These are phyloP conservation scores for Hippopotamyrus pictus DNA, from an alignment of 2,797 vertebrate genomes.

Conservation along the genomic window DNA sequence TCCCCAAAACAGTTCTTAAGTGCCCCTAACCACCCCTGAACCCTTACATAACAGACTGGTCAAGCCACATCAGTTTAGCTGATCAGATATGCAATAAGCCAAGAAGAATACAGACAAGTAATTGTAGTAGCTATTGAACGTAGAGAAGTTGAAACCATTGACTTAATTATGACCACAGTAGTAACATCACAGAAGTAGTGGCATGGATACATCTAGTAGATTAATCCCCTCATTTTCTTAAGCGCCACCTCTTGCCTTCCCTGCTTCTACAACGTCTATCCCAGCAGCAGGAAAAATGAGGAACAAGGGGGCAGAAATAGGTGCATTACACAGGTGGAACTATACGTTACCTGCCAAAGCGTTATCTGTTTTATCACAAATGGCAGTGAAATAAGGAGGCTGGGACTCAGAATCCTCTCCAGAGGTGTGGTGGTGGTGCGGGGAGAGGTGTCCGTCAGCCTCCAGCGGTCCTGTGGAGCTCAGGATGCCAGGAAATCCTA, in stretches of 20 bases:
- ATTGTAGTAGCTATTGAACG: slow-evolving; percentile 66
- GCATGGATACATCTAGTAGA: slow-evolving; percentile 66
- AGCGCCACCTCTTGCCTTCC: slow-evolving; percentile 28
- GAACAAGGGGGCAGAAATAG: slow-evolving; percentile 37
- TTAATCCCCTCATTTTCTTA: slow-evolving; percentile 43
- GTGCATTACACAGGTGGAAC: slow-evolving; percentile 46
- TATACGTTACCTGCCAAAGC: slow-evolving; percentile 81
- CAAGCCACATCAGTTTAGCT: slow-evolving; percentile 53
- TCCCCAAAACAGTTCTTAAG: neutral
- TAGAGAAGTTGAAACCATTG: slow-evolving; percentile 58
- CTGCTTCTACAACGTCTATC: slow-evolving; percentile 50
- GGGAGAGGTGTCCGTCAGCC: slow-evolving; percentile 39
- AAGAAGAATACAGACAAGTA: slow-evolving; percentile 50
- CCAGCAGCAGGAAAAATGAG: slow-evolving; percentile 59
- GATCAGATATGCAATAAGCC: slow-evolving; percentile 6
- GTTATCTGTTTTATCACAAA: slow-evolving; percentile 75
- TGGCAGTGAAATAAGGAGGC: slow-evolving; percentile 67
- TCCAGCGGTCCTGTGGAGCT: slow-evolving; percentile 48
- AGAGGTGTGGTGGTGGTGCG: slow-evolving; percentile 34
- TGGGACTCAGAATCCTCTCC: slow-evolving; percentile 50
- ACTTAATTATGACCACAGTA: slow-evolving; percentile 56
- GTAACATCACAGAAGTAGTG: slow-evolving; percentile 60
- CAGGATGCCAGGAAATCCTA: slow-evolving; percentile 25
- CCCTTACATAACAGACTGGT: slow-evolving; percentile 48
- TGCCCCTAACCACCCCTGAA: slow-evolving; percentile 38